Evolutionary conservation across 2,888 invertebrate species (phyloP).

Genomic region (Allacma fusca): DNA sequence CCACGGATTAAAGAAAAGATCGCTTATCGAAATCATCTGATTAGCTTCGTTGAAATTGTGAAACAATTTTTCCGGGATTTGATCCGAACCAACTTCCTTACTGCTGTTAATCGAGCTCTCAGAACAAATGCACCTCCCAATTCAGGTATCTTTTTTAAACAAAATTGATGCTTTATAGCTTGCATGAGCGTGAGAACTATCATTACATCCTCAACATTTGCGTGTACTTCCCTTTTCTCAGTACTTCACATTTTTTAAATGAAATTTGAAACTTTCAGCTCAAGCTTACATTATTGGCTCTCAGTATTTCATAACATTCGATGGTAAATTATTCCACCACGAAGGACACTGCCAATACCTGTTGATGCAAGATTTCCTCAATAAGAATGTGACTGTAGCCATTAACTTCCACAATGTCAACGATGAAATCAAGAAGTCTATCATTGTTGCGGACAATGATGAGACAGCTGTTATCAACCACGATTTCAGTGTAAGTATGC

Average conservation of each 20-base stretch:
- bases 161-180: not conserved
- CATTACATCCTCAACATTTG: no score
- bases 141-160: constrained; percentile 11
- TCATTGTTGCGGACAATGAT: constrained; percentile 73
- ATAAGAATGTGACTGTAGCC: constrained; percentile 84
- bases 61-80: constrained; percentile 35
- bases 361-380: constrained; percentile 81
- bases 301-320: constrained; percentile 87
- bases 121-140: constrained; percentile 29
- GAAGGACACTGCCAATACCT: constrained; percentile 84
- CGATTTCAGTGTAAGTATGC: constrained; percentile 70
- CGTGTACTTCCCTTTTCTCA: no score
- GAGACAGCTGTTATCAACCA: constrained; percentile 72
- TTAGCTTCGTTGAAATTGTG: not conserved
- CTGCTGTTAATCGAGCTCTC: constrained; percentile 29
- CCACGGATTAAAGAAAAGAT: not conserved
- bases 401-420: constrained; percentile 69
- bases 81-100: not conserved
- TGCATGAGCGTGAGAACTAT: no score
- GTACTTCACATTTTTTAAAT: no score
- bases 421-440: constrained; percentile 71
- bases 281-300: constrained; percentile 78
- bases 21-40: constrained; percentile 27
- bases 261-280: no score
- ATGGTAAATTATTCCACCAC: constrained; percentile 81